These are phyloP conservation scores for Calonectris borealis DNA, from an alignment of 2,113 vertebrate genomes.

Conservation along the genomic window DNA sequence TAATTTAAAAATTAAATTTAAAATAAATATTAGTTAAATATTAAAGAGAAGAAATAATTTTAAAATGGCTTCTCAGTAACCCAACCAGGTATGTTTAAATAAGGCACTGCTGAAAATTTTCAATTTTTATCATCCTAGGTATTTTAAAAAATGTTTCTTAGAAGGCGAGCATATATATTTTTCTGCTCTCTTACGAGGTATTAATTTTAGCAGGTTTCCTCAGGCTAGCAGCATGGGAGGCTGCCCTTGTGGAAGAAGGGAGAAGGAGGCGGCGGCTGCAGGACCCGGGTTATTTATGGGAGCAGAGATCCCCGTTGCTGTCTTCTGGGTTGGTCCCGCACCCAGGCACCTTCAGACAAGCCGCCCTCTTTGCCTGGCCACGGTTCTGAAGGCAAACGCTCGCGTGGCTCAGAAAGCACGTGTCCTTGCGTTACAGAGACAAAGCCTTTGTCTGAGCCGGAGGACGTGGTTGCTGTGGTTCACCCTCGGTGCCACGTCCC, in stretches of 20 bases:
- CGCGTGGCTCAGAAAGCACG: rapidly evolving
- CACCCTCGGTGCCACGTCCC: not conserved
- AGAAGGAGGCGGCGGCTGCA: not conserved
- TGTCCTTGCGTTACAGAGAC: not conserved
- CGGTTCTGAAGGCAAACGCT: not conserved
- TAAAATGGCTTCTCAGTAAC: not conserved
- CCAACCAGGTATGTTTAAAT: not conserved
- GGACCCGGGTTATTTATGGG: not conserved
- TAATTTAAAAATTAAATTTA: constrained; percentile 63
- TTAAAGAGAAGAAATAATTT: constrained; percentile 59
- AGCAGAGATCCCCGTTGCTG: not conserved
- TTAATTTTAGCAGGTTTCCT: not conserved
- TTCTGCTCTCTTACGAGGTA: not conserved
- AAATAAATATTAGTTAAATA: constrained; percentile 64
- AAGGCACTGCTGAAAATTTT: not conserved
- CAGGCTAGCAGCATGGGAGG: not conserved
- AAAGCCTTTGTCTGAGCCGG: not conserved
- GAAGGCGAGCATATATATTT: not conserved
- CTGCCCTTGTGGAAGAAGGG: not conserved
- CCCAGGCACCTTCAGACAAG: not conserved
- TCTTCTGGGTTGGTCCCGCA: not conserved
- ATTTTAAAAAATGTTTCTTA: not conserved
- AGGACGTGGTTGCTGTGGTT: not conserved
- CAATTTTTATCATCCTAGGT: not conserved
- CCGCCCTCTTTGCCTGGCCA: not conserved